Evolutionary conservation across 2,888 invertebrate species (phyloP).

Genomic region (Drosophila siamana): DNA sequence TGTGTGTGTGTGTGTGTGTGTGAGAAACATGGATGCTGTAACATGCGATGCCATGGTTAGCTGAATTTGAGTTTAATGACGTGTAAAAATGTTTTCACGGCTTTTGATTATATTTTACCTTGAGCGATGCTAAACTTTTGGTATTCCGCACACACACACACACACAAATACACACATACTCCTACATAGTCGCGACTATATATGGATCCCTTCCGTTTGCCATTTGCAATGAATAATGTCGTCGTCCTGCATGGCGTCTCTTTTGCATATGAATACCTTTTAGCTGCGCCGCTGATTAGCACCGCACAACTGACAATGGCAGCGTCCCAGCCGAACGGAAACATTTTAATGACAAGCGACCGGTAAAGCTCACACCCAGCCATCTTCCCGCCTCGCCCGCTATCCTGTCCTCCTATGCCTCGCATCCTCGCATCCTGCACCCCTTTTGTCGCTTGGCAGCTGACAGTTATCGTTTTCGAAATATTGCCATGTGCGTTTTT

Average conservation of each 20-base stretch:
- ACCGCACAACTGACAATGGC: constrained; percentile 71
- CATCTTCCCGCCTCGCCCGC: not conserved
- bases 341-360: constrained; percentile 76
- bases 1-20: constrained; percentile 21
- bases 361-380: constrained; percentile 23
- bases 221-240: constrained; percentile 79
- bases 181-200: constrained; percentile 28
- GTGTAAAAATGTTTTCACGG: constrained; percentile 82
- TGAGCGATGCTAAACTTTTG: constrained; percentile 74
- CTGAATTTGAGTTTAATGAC: constrained; percentile 82
- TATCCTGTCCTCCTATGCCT: not conserved
- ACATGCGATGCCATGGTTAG: constrained; percentile 78
- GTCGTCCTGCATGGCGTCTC: constrained; percentile 46
- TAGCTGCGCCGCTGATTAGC: constrained; percentile 73
- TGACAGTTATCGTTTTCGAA: constrained; percentile 80
- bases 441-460: constrained; percentile 37
- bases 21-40: constrained; percentile 56
- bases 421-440: not conserved
- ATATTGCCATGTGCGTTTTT: constrained; percentile 62
- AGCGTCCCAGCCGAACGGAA: constrained; percentile 60
- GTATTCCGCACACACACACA: constrained; percentile 21
- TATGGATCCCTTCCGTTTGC: constrained; percentile 74
- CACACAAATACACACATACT: constrained; percentile 17
- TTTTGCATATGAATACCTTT: constrained; percentile 80
- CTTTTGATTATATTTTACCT: constrained; percentile 82